Base-by-base conservation (phyloP, 2,113 vertebrate genomes). In the Tricholaema leucomelas region DNA sequence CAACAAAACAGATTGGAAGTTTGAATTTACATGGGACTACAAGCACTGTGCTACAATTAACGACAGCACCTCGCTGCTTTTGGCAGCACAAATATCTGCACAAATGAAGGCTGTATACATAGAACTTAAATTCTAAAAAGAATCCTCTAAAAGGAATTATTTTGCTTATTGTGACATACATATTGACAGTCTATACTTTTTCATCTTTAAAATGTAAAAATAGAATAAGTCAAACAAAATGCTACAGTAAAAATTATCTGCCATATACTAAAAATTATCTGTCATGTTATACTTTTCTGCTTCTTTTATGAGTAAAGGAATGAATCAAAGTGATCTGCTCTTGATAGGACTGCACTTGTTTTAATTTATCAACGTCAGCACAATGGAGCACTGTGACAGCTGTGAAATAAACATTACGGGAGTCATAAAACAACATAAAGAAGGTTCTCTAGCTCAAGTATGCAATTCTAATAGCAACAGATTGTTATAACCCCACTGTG, bases 351-450 rank as follows among this genome's bases (percentile, higher is more conserved):
- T 91, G 65, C 42, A 90, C 58, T 70, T 61, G 36, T 56, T 91
- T 75, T 75, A 67, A 78, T 90, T 94, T 92, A 79, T 89, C 92
- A 95, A 69, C 78, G 66, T 81, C 93, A 95, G 63, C 87, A 92
- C 94, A 95, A 96, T n/a, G 82, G 75, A 96, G 74, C 81, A 87
- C 84, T 91, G 76, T 67, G 90, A 80, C 91, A 89, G 46, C 75
- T 73, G 76, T 75, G 90, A 93, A 91, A 85, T 87, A 95, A 93
- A 96, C 81, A 91, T 86, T 40, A 79, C 88, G 70, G 61, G 88
- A 93, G 90, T 96, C 93, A 91, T 67, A 85, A 87, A 78, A 85
- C 88, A 94, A 54, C 30, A 50, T 66, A 92, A 91, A 92, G 89
- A 66, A 65, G 70, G 65, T 75, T 94, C 91, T 88, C 65, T 69